Conservation (phyloP, 2,888 invertebrate species). For the Heliconius hortense region DNA sequence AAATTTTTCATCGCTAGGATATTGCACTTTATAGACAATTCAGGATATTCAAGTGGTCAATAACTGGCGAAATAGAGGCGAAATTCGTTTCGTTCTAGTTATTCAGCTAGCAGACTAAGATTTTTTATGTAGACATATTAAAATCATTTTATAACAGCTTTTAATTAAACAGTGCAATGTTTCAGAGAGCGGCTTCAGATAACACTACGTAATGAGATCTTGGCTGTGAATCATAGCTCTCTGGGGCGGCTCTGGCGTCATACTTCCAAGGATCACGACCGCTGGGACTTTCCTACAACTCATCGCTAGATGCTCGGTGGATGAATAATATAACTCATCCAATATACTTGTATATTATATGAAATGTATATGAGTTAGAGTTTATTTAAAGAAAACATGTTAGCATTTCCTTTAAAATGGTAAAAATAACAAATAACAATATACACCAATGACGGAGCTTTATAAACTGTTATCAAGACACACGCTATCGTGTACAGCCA, state of each 20-base stretch:
- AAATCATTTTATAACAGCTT: conserved; percentile 37
- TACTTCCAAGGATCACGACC: conserved; percentile 69
- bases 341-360: conserved; percentile 26
- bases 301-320: conserved; percentile 46
- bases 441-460: too few species aligned
- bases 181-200: conserved; percentile 60
- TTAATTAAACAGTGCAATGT: conserved; percentile 58
- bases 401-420: too few species aligned
- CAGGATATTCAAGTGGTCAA: conserved; percentile 68
- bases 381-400: neutral
- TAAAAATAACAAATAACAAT: too few species aligned
- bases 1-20: conserved; percentile 58
- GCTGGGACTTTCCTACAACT: conserved; percentile 60
- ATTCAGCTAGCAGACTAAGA: conserved; percentile 29
- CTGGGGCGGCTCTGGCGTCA: conserved; percentile 61
- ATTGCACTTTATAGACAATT: conserved; percentile 70
- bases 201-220: conserved; percentile 69
- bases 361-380: neutral
- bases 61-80: conserved; percentile 59
- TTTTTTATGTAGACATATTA: conserved; percentile 18
- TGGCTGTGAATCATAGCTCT: conserved; percentile 69
- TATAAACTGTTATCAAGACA: too few species aligned
- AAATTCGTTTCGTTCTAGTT: conserved; percentile 58
- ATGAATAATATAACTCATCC: conserved; percentile 39
- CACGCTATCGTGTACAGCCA: too few species aligned